Base-by-base conservation (phyloP, 2,113 vertebrate species). In the Tichodroma muraria region DNA sequence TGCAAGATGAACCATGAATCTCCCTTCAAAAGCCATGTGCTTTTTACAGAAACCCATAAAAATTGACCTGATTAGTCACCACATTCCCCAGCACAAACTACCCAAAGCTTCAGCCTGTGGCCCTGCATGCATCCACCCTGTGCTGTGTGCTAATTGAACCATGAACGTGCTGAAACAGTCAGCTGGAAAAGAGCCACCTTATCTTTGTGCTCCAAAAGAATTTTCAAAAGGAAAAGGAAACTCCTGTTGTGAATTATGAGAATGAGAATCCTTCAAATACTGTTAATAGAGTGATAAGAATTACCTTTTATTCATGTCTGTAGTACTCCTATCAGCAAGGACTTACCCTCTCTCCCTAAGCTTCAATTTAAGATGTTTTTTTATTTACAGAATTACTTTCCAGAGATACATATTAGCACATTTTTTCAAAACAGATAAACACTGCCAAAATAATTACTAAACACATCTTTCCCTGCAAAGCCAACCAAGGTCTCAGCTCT, bases 391-490 rank as follows among this genome's bases (percentile, higher is more conserved):
- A 76, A 94, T 86, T 87, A 88, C 68, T 95, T 96, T 45, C 54
- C 75, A 69, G 90, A 95, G 70, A 94, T 92, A 94, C 85, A 83
- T 86, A 95, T 93, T 93, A 94, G 91, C 10, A 30, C 40, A 85
- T 95, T 95, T 93, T 91, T 97, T 94, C 65, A 79, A 85, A 96
- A 85, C 59, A 92, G 80, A 93, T 95, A 94, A 98, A 97, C 68
- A 92, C 50, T 95, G 91, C 88, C 84, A 88, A 90, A 88, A 87
- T 95, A 96, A 97, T 97, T 96, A 96, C 88, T 96, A 95, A 97
- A 97, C 87, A 83, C 86, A 85, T 95, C 90, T 96, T 95, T 95
- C 63, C 89, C 73, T 90, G 44, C 53, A 91, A 45, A 93, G 72
- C 78, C 89, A 95, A 81, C 33, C 40, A 56, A 86, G 69, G 81